Evolutionary conservation across 2,797 vertebrate species (phyloP).

Genomic region (Paguma larvata): DNA sequence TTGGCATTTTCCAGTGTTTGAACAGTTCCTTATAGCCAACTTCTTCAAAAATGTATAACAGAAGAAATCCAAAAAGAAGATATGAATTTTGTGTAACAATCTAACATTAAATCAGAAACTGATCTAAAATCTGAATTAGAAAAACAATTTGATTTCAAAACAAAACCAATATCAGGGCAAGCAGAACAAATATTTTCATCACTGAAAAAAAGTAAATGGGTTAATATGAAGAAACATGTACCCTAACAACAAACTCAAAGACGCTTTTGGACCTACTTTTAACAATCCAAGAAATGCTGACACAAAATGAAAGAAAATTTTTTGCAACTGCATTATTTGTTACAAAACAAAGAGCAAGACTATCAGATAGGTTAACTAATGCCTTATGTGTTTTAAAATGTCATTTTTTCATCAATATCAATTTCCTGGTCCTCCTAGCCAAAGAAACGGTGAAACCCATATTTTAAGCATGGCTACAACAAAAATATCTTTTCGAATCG

Average conservation of each 20-base stretch:
- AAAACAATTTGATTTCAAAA: conserved; percentile 48
- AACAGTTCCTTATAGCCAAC: conserved; percentile 16
- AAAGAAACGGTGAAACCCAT: background rate
- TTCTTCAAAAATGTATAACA: conserved; percentile 41
- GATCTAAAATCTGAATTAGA: conserved; percentile 52
- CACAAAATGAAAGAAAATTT: background rate
- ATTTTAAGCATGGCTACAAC: background rate
- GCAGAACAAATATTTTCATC: background rate
- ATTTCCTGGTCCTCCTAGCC: background rate
- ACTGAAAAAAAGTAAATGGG: background rate
- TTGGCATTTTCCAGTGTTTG: conserved; percentile 16
- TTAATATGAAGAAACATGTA: background rate
- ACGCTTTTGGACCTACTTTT: background rate
- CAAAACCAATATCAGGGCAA: conserved; percentile 51
- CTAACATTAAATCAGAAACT: conserved; percentile 59
- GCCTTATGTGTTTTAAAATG: conserved; percentile 1
- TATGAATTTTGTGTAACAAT: background rate
- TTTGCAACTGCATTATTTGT: background rate
- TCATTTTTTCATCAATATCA: background rate
- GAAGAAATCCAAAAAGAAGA: conserved; percentile 39
- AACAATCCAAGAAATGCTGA: background rate
- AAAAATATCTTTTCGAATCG: background rate
- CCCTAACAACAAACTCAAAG: background rate
- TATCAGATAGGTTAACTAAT: background rate
- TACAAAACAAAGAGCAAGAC: background rate